phyloP scores from a whole-genome alignment of 2,797 vertebrate species.

The Spondyliosoma cantharus region DNA sequence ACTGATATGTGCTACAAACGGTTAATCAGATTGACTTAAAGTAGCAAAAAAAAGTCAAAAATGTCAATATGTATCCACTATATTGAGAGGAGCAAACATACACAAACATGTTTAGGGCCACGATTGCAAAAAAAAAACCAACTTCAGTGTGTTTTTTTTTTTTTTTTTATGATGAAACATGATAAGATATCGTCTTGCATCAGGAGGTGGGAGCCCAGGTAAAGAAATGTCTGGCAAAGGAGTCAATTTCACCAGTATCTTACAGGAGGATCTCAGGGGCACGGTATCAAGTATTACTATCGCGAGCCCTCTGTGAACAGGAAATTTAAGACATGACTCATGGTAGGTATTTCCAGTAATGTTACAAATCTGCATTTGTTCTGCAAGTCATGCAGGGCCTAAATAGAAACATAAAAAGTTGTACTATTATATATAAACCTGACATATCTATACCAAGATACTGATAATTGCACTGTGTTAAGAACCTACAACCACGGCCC shows the following conservation, averaged over 20 bases:
- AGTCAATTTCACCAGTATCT: constrained; percentile 44
- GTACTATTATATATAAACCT: constrained; percentile 12
- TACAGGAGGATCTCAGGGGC: constrained; percentile 25
- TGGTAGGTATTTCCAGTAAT: constrained; percentile 21
- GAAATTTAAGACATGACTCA: constrained; percentile 66
- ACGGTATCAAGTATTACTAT: constrained; percentile 47
- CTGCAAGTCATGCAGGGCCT: constrained; percentile 17
- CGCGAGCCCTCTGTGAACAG: constrained; percentile 30
- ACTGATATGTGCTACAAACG: constrained; percentile 47
- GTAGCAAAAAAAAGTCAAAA: constrained; percentile 47
- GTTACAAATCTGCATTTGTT: constrained; percentile 12
- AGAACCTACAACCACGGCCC: constrained; percentile 10
- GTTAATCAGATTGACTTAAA: constrained; percentile 56
- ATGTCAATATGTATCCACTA: constrained; percentile 46
- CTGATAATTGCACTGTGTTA: constrained; percentile 23
- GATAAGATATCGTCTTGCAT: constrained; percentile 13
- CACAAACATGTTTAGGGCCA: constrained; percentile 16
- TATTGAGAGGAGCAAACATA: constrained; percentile 32
- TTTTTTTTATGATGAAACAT: constrained; percentile 10
- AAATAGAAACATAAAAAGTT: not conserved
- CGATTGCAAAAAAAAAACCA: not conserved
- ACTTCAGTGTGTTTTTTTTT: not conserved
- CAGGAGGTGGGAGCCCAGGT: not conserved
- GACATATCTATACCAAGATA: not conserved
- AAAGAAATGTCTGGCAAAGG: constrained; percentile 12